A percentile compares a stretch with the other conserved stretches of the same genome.
Conservation (phyloP, 2,113 vertebrate species). For the Neodontobutis hainanensis region DNA sequence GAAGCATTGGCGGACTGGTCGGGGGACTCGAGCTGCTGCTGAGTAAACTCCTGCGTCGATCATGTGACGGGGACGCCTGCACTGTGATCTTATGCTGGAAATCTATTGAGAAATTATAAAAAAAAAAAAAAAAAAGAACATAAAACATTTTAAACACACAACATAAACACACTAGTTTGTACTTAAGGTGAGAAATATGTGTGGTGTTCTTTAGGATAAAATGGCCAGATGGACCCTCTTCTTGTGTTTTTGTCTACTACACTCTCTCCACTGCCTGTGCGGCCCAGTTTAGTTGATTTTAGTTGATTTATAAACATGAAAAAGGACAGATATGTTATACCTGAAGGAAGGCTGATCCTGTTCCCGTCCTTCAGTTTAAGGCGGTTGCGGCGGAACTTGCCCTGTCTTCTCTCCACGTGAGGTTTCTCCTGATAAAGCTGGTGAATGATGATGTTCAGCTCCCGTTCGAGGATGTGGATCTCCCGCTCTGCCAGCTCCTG, state of each 20-base stretch:
- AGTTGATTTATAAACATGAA: too few species aligned
- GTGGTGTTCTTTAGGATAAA: too few species aligned
- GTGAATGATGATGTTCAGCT: constrained; percentile 98
- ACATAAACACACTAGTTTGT: neutral
- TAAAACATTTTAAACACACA: neutral
- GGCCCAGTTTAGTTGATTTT: too few species aligned
- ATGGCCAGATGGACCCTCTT: too few species aligned
- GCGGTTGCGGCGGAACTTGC: constrained; percentile 91
- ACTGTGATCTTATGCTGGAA: constrained; percentile 99
- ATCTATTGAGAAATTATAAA: constrained; percentile 74
- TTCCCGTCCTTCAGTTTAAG: constrained; percentile 95
- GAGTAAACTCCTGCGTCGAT: constrained; percentile 90
- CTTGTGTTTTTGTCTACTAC: too few species aligned
- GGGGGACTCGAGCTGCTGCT: constrained; percentile 90
- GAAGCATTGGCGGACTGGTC: constrained; percentile 91
- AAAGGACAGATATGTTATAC: constrained; percentile 60
- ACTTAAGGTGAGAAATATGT: too few species aligned
- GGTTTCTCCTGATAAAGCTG: constrained; percentile 97
- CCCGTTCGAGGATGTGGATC: constrained; percentile 94
- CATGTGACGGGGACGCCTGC: constrained; percentile 94
- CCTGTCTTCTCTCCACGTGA: constrained; percentile 92
- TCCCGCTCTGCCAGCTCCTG: constrained; percentile 94
- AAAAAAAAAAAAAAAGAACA: neutral
- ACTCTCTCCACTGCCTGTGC: too few species aligned
- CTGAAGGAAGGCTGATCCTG: constrained; percentile 94